phyloP scores from a whole-genome alignment of 2,888 invertebrate species.

The Napeogenes inachia region DNA sequence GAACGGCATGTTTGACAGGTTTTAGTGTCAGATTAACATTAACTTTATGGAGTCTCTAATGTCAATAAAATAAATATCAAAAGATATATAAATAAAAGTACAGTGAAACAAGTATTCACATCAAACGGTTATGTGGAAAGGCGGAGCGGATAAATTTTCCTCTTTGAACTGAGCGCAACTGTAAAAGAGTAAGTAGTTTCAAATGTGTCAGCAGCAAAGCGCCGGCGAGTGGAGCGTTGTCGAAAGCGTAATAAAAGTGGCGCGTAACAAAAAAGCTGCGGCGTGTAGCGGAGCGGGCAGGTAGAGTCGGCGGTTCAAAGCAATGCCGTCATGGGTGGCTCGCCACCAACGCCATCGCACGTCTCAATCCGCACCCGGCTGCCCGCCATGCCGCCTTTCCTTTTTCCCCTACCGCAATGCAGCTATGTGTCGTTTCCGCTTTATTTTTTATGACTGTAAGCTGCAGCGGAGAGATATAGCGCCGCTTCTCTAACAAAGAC shows the following conservation, averaged over 20 bases:
- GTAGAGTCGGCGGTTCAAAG: slow-evolving; percentile 67
- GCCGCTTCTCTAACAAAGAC: slow-evolving; percentile 60
- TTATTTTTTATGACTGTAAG: slow-evolving; percentile 71
- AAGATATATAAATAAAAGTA: slow-evolving; percentile 22
- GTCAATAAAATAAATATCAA: slow-evolving; percentile 52
- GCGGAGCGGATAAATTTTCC: slow-evolving; percentile 65
- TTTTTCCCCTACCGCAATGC: slow-evolving; percentile 76
- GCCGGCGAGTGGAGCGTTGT: slow-evolving; percentile 56
- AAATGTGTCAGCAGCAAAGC: slow-evolving; percentile 69
- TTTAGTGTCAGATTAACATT: slow-evolving; percentile 76
- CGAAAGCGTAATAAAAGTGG: slow-evolving; percentile 72
- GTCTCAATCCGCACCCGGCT: slow-evolving; percentile 77
- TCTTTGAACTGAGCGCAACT: slow-evolving; percentile 62
- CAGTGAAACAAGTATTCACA: slow-evolving; percentile 46
- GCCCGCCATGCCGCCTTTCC: slow-evolving; percentile 73
- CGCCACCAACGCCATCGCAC: slow-evolving; percentile 76
- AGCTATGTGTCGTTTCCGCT: slow-evolving; percentile 77
- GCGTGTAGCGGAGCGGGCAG: slow-evolving; percentile 46
- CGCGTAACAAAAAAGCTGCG: slow-evolving; percentile 65
- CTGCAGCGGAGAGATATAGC: slow-evolving; percentile 73
- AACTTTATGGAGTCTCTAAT: slow-evolving; percentile 63
- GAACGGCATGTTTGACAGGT: slow-evolving; percentile 71
- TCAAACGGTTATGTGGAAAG: slow-evolving; percentile 58
- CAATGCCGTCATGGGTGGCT: slow-evolving; percentile 75
- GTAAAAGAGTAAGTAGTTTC: slow-evolving; percentile 70